These are phyloP conservation scores for Hydriomena furcata DNA, from an alignment of 2,888 invertebrate genomes.

Conservation along the genomic window DNA sequence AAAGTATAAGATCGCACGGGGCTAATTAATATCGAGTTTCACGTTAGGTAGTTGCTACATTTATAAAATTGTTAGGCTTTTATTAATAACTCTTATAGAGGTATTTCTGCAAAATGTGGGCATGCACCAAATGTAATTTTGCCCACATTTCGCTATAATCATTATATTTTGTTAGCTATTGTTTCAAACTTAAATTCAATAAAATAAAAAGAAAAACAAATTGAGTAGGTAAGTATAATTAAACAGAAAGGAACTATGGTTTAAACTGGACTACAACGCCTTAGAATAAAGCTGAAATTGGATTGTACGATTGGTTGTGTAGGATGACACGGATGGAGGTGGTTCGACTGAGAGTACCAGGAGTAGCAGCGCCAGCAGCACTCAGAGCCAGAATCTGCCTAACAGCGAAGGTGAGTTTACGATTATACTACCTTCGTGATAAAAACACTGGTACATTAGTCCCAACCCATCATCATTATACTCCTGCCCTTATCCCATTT, in stretches of 20 bases:
- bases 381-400: slow-evolving; percentile 72
- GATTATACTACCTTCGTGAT: background rate
- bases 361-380: slow-evolving; percentile 72
- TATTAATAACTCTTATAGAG: too few species aligned
- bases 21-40: background rate
- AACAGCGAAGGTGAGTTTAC: slow-evolving; percentile 69
- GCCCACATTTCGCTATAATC: too few species aligned
- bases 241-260: background rate
- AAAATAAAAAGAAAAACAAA: too few species aligned
- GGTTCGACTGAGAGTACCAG: slow-evolving; percentile 71
- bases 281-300: slow-evolving; percentile 3
- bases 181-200: too few species aligned
- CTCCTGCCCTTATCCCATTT: too few species aligned
- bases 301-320: slow-evolving; percentile 29
- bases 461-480: too few species aligned
- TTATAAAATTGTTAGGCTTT: too few species aligned
- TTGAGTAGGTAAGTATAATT: too few species aligned
- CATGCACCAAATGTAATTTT: too few species aligned
- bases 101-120: too few species aligned
- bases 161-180: too few species aligned
- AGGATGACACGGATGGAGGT: slow-evolving; percentile 87
- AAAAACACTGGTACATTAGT: too few species aligned
- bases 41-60: background rate
- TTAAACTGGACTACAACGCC: background rate
- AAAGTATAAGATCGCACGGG: slow-evolving; percentile 18